Percentiles rank a stretch among this genome's conserved stretches.
Evolutionary conservation across 2,113 vertebrate genomes (phyloP).

Genomic region (Phasianus colchicus): DNA sequence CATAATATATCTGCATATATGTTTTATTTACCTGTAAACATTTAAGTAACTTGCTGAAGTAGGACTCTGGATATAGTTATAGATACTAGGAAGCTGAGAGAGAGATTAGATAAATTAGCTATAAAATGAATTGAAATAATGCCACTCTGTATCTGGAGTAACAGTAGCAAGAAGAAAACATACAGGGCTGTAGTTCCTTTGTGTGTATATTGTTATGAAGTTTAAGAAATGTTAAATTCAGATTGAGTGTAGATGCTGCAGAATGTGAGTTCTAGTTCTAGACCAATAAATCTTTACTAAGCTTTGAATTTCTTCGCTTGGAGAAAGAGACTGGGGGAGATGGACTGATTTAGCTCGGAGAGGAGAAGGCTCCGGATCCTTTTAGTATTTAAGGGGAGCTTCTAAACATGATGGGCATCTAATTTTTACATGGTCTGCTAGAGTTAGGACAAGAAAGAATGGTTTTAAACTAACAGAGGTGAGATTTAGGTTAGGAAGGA

Average conservation of each 20-base stretch:
- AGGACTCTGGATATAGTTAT: not conserved
- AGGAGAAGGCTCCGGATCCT: not conserved
- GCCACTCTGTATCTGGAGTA: not conserved
- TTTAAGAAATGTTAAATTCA: not conserved
- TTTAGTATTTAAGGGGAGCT: not conserved
- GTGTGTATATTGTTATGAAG: not conserved
- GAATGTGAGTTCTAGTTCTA: not conserved
- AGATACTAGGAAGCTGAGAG: not conserved
- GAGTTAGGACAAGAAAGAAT: not conserved
- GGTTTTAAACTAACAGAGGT: not conserved
- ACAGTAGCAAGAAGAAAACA: not conserved
- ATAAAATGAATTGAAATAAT: not conserved
- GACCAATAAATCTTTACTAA: not conserved
- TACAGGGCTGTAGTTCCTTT: not conserved
- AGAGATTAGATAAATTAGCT: not conserved
- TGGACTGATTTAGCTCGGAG: not conserved
- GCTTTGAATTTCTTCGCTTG: not conserved
- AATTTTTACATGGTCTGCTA: not conserved
- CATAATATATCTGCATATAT: not conserved
- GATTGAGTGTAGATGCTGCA: not conserved
- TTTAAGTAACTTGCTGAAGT: not conserved
- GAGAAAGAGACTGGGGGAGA: not conserved
- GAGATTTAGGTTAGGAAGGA: not conserved
- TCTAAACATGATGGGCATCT: not conserved
- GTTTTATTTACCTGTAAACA: not conserved